Evolutionary conservation across 2,113 vertebrate species (phyloP).

Genomic region (Piliocolobus tephrosceles): DNA sequence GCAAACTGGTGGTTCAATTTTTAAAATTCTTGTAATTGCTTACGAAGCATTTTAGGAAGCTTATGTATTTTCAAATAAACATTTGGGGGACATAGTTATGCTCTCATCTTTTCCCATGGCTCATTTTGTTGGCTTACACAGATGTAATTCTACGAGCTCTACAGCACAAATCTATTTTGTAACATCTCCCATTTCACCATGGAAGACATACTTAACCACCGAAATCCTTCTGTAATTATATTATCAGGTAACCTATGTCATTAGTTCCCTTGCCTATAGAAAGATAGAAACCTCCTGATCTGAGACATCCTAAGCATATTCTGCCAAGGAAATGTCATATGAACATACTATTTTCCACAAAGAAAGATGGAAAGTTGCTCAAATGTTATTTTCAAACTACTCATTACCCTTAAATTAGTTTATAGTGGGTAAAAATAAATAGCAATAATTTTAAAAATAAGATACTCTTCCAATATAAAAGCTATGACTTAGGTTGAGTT

Average conservation of each 20-base stretch:
- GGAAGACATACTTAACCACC: not conserved
- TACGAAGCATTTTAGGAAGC: not conserved
- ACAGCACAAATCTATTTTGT: not conserved
- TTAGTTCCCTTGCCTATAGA: not conserved
- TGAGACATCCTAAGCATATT: not conserved
- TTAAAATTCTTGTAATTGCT: not conserved
- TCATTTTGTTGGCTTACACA: not conserved
- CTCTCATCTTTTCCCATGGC: constrained; percentile 15
- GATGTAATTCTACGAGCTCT: not conserved
- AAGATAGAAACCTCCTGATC: not conserved
- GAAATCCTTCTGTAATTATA: not conserved
- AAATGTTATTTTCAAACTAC: constrained; percentile 21
- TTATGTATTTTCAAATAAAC: not conserved
- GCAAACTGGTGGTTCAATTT: not conserved
- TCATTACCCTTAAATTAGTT: not conserved
- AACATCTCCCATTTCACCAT: not conserved
- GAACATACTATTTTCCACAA: not conserved
- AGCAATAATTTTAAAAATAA: not conserved
- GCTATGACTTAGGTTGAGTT: not conserved
- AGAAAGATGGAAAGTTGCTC: not conserved
- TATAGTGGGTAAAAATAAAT: not conserved
- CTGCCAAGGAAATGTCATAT: not conserved
- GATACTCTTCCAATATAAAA: not conserved
- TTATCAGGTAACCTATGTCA: not conserved
- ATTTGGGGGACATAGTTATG: not conserved